phyloP scores from a whole-genome alignment of 1,140 invertebrate species.

The Rhagoletis zephyria region DNA sequence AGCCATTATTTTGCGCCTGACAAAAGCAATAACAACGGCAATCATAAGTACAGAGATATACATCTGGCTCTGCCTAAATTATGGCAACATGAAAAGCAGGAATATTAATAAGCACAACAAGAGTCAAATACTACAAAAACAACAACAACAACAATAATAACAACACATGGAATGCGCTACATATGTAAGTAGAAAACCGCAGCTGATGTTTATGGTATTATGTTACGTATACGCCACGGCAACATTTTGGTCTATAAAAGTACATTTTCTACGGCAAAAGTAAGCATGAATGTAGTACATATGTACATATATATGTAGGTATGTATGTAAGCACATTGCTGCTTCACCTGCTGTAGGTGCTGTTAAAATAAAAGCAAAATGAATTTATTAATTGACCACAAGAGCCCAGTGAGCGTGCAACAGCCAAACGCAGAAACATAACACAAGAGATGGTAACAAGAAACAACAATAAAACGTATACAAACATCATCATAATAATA shows the following conservation, averaged over 20 bases:
- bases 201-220: background rate
- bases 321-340: background rate
- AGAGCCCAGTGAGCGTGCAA: background rate
- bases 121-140: background rate
- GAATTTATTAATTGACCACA: conserved; percentile 47
- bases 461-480: background rate
- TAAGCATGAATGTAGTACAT: too few species aligned
- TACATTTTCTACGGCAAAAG: too few species aligned
- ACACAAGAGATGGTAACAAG: background rate
- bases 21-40: conserved; percentile 34
- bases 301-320: background rate
- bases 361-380: background rate
- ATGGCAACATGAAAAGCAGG: conserved; percentile 34
- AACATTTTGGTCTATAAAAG: background rate
- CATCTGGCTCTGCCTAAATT: conserved; percentile 30
- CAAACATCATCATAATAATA: conserved; percentile 33
- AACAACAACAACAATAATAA: background rate
- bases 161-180: background rate
- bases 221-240: conserved; percentile 33
- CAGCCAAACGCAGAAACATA: background rate
- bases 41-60: conserved; percentile 36
- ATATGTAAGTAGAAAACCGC: background rate
- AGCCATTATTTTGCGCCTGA: conserved; percentile 36
- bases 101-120: conserved; percentile 45
- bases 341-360: background rate